A percentile compares a stretch with the other conserved stretches of the same genome.
These are phyloP conservation scores for Oostethus manadensis DNA, from an alignment of 2,113 vertebrate genomes.

Conservation along the genomic window DNA sequence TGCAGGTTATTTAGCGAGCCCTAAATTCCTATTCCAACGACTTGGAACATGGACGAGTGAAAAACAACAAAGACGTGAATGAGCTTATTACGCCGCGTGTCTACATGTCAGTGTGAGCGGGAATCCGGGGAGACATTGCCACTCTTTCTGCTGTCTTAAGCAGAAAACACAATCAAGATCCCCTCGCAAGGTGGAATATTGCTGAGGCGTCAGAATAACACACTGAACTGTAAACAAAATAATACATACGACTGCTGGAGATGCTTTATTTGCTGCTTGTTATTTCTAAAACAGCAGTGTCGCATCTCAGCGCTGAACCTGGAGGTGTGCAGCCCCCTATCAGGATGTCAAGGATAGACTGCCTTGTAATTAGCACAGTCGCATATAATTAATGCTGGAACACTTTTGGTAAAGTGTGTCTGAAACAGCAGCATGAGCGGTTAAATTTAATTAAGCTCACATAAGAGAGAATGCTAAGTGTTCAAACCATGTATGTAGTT, in stretches of 20 bases:
- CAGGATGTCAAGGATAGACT: neutral
- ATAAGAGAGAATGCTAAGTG: neutral
- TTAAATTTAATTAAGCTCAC: too few relatives aligned
- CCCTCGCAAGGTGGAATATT: conserved; percentile 22
- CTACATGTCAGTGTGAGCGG: conserved; percentile 8
- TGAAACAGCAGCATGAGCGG: neutral
- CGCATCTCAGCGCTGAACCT: too few relatives aligned
- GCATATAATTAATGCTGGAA: too few relatives aligned
- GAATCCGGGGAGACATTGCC: conserved; percentile 21
- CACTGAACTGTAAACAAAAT: conserved; percentile 27
- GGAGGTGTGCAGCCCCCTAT: neutral
- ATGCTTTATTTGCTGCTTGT: conserved; percentile 3
- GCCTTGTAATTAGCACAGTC: too few relatives aligned
- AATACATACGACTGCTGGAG: conserved; percentile 2
- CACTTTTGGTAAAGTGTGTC: too few relatives aligned
- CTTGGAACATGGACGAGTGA: neutral
- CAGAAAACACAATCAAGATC: conserved; percentile 40
- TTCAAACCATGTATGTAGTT: too few relatives aligned
- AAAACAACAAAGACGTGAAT: conserved; percentile 3
- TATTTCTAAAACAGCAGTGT: neutral
- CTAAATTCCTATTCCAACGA: too few relatives aligned
- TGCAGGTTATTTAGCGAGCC: too few relatives aligned
- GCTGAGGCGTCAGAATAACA: conserved; percentile 31
- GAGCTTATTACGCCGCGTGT: conserved; percentile 34
- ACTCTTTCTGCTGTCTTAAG: conserved; percentile 41